Base-by-base conservation (phyloP, 2,797 vertebrate genomes). In the Pelobates cultripes region DNA sequence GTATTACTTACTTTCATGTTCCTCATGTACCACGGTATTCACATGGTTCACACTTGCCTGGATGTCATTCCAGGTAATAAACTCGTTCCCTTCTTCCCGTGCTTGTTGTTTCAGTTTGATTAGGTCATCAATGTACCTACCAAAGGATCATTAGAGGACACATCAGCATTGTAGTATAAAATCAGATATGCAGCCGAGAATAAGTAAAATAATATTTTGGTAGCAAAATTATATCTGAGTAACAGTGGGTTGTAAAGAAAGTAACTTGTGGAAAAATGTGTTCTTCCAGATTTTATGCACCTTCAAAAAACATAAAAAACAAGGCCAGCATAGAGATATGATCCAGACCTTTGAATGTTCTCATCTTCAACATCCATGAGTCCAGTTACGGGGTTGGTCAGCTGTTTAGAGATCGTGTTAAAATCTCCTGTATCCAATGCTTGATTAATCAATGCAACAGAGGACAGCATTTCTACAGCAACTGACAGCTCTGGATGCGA, bases 1-100 rank as follows among this genome's bases (percentile, higher is more conserved):
- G 43, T 40, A 70, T 40, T 42, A 92, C 97, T 95, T 90, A 99
- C 98, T 91, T 88, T 97, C 96, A 0, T 99, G 97, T 68, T 99
- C 98, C 88, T 99, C 97, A 3, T 91, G 96, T 61, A 99, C 94
- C 10, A 90, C 86, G 84, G 89, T 69, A 86, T 99, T 99, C 89
- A 99, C 97, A 4, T 91, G 95, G 91, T 97, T 97, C 77, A 99
- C 88, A 13, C 93, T 96, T 0, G 96, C 96, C 17, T 99, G 98
- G 83, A 99, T 99, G 91, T 99, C 98, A 28, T 99, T 99, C 98
- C 98, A 99, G 0, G 97, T 97, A 79, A 99, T 90, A 72, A 95
- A 99, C 43, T 96, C 94, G 7, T 82, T 89, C 44, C 95, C 94
- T 44, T 96, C 92, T 43, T 92, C 93, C 55, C 85, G 90, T 2